phyloP scores from a whole-genome alignment of 2,113 vertebrate genomes.

The Taxidea taxus region DNA sequence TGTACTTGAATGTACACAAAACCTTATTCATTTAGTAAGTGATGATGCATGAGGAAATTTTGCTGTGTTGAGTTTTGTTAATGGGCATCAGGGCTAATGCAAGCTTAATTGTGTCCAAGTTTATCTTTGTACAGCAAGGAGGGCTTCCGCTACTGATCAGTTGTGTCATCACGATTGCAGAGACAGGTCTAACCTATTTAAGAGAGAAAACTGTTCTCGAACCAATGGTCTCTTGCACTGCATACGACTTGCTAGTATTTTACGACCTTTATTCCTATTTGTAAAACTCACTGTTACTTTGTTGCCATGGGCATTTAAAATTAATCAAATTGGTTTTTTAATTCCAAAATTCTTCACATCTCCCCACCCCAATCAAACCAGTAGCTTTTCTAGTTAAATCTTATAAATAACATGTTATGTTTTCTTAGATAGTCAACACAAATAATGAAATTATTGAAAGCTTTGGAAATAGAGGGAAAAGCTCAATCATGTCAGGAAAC shows the following conservation, averaged over 20 bases:
- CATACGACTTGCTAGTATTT: neutral
- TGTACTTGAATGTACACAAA: neutral
- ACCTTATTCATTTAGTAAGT: neutral
- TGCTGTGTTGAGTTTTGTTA: neutral
- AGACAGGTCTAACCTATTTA: neutral
- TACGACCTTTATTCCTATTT: neutral
- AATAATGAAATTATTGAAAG: neutral
- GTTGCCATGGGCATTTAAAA: neutral
- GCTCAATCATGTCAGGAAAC: neutral
- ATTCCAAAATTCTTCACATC: neutral
- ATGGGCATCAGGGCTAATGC: neutral
- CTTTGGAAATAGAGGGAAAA: neutral
- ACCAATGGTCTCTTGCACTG: neutral
- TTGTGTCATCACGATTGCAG: neutral
- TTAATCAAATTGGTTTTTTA: neutral
- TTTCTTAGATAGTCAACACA: neutral
- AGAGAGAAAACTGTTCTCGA: neutral
- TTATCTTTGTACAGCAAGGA: neutral
- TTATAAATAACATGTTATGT: neutral
- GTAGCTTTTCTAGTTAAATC: neutral
- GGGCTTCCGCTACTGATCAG: neutral
- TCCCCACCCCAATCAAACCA: neutral
- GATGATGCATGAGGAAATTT: neutral
- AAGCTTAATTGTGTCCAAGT: neutral
- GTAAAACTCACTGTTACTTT: no score